Percentiles rank a stretch among this genome's conserved stretches.
Evolutionary conservation across 2,888 invertebrate species (phyloP).

Genomic region (Theristus sp.): DNA sequence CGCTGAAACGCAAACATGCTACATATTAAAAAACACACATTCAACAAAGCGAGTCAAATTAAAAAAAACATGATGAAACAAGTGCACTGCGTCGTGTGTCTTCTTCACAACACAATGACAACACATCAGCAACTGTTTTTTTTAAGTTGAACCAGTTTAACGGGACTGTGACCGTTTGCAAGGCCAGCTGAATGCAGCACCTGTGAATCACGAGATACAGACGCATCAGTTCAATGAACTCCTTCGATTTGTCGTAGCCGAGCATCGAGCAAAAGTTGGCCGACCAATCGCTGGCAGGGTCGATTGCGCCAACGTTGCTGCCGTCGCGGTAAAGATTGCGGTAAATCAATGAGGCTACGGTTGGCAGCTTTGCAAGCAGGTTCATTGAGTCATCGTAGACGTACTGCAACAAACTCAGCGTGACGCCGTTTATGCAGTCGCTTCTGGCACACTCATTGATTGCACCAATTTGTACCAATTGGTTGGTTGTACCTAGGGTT

Average conservation of each 20-base stretch:
- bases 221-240: slow-evolving; percentile 73
- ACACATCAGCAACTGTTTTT: not conserved
- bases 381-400: slow-evolving; percentile 83
- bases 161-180: no score
- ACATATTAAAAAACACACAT: not conserved
- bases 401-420: slow-evolving; percentile 39
- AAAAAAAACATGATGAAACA: no score
- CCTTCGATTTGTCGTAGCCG: slow-evolving; percentile 51
- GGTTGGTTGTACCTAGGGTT: no score
- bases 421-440: slow-evolving; percentile 16
- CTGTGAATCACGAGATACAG: slow-evolving; percentile 78
- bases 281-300: slow-evolving; percentile 65
- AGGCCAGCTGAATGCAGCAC: no score
- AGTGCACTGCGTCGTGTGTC: no score
- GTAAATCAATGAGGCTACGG: slow-evolving; percentile 80
- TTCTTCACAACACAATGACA: no score
- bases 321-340: slow-evolving; percentile 67
- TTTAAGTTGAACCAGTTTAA: no score
- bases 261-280: slow-evolving; percentile 77
- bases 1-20: not conserved
- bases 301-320: slow-evolving; percentile 67
- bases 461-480: no score
- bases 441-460: no score
- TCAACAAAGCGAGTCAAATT: no score
- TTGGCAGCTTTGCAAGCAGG: slow-evolving; percentile 78